Evolutionary conservation across 2,797 vertebrate species (phyloP).

Genomic region (Hybognathus amarus): DNA sequence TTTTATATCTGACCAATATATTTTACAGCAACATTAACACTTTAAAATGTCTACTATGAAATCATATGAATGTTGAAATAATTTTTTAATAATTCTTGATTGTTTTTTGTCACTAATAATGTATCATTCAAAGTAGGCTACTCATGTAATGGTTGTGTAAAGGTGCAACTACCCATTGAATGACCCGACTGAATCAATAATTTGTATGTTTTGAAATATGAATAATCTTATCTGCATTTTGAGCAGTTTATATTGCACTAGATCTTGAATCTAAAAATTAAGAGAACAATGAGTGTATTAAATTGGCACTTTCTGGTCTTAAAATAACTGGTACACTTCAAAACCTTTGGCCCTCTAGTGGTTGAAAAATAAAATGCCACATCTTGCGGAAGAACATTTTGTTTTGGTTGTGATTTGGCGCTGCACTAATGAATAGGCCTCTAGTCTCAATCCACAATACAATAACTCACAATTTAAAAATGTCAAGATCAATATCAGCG

Average conservation of each 20-base stretch:
- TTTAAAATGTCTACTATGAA: not conserved
- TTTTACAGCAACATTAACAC: not conserved
- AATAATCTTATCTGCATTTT: not conserved
- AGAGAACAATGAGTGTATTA: not conserved
- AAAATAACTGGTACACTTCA: not conserved
- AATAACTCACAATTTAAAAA: too few species aligned
- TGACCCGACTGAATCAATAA: not conserved
- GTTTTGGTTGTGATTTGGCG: not conserved
- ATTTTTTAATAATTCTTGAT: not conserved
- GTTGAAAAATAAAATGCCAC: not conserved
- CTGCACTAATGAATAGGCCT: not conserved
- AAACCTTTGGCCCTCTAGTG: not conserved
- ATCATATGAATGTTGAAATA: not conserved
- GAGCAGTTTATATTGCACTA: not conserved
- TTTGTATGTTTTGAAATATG: not conserved
- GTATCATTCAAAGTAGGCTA: not conserved
- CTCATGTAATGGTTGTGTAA: not conserved
- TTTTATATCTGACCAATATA: not conserved
- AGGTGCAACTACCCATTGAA: not conserved
- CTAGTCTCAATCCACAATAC: too few species aligned
- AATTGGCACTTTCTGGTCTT: not conserved
- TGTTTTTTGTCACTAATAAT: not conserved
- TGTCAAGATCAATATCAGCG: not conserved
- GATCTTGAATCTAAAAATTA: not conserved
- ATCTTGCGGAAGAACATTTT: not conserved